Evolutionary conservation across 2,888 invertebrate species (phyloP).

Genomic region (Apamea monoglypha): DNA sequence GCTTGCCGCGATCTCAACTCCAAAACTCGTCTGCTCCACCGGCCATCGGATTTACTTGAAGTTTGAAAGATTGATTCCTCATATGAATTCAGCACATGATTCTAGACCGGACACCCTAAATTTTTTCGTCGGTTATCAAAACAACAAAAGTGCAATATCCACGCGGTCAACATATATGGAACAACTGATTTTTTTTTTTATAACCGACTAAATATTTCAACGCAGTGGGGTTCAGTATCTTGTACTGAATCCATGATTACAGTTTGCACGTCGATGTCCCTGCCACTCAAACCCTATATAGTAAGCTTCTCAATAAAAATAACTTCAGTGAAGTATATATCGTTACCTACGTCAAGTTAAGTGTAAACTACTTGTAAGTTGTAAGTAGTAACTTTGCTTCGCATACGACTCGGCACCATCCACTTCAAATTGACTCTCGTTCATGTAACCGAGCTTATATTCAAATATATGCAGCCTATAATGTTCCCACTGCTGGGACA

Average conservation of each 20-base stretch:
- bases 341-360: constrained; percentile 6
- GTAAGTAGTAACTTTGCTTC: constrained; percentile 21
- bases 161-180: too few species aligned
- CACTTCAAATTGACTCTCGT: constrained; percentile 35
- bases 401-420: constrained; percentile 13
- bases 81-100: too few species aligned
- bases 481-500: too few species aligned
- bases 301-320: constrained; percentile 2
- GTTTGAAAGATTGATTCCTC: background rate
- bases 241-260: background rate
- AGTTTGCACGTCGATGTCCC: too few species aligned
- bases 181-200: too few species aligned
- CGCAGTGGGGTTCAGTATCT: background rate
- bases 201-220: too few species aligned
- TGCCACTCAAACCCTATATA: background rate
- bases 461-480: background rate
- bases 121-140: too few species aligned
- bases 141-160: too few species aligned
- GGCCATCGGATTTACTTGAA: too few species aligned
- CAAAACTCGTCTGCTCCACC: too few species aligned
- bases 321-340: constrained; percentile 12
- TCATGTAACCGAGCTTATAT: constrained; percentile 32
- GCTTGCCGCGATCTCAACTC: too few species aligned
- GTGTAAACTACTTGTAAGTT: constrained; percentile 26
- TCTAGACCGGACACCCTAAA: too few species aligned